phyloP scores from a whole-genome alignment of 2,888 invertebrate species.

The Ecliptopera silaceata region DNA sequence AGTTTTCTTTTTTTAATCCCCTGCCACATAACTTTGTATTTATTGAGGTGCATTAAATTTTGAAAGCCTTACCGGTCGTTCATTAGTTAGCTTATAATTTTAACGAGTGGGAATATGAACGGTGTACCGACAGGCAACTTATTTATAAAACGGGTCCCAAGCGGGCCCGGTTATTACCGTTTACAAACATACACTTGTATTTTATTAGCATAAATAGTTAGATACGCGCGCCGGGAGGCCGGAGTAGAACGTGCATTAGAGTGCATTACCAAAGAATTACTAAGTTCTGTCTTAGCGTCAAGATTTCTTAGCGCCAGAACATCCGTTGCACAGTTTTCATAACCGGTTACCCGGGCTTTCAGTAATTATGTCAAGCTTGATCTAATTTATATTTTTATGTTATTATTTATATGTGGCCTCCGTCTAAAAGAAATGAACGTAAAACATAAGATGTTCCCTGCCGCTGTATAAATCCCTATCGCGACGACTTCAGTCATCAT shows the following conservation, averaged over 20 bases:
- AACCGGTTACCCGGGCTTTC: constrained; percentile 30
- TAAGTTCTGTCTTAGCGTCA: constrained; percentile 14
- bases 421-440: constrained; percentile 42
- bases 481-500: constrained; percentile 8
- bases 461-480: constrained; percentile 24
- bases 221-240: constrained; percentile 22
- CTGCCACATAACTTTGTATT: constrained; percentile 29
- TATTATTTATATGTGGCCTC: constrained; percentile 42
- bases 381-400: too few species aligned
- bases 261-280: constrained; percentile 17
- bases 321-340: constrained; percentile 31
- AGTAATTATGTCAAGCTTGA: constrained; percentile 46
- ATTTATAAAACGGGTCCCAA: constrained; percentile 36
- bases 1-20: constrained; percentile 32
- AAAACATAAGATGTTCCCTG: constrained; percentile 35
- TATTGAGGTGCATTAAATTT: constrained; percentile 22
- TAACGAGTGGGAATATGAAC: constrained; percentile 26
- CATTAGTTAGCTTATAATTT: constrained; percentile 23
- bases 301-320: constrained; percentile 31
- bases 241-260: constrained; percentile 16
- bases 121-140: constrained; percentile 4
- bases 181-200: constrained; percentile 32
- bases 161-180: constrained; percentile 32
- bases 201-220: constrained; percentile 36
- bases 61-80: constrained; percentile 12